Evolutionary conservation across 2,797 vertebrate species (phyloP), one percentile per base, ranked within the genome.

Genomic region (Rhynchotus rufescens): DNA sequence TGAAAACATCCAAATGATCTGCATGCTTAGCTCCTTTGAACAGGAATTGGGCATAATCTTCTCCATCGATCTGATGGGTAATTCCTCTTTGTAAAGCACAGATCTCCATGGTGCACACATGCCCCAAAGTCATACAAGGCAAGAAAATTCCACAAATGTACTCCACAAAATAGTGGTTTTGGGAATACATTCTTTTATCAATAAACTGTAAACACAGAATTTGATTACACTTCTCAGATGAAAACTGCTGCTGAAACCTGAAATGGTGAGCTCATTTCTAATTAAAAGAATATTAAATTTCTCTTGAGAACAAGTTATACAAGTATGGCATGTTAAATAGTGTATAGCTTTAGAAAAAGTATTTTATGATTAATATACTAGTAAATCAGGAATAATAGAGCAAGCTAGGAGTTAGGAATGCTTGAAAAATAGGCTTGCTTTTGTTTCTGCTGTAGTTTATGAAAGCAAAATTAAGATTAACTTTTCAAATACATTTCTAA

Each of bases 1-100:
- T 84, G 52, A 86, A 91, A 95, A 88, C 52, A 86, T 85, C 60
- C 56, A 79, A 90, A 92, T 15, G 51, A 94, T 92, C 66, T 79
- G 56, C 56, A 69, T 61, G 17, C 57, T 85, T 83, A 85, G 25
- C 9, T 87, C 47, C 12, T 51, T 87, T 86, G 76, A 75, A 83
- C 28, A 92, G 64, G 84, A 93, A 90, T 38, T 47, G 36, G 17
- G 56, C 20, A 90, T 85, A 90, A 87, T 83, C 26, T 88, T 90
- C 90, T 83, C n/a, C 73, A 72, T 90, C 38, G 72, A 84, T 78
- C 34, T 78, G 79, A 80, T 88, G 54, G 38, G 19, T 75, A 69
- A 73, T 90, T 85, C 91, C 62, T 85, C 12, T 81, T 84, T 82
- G 40, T 72, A 91, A 88, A 88, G 57, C 57, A 82, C 10, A 49